Evolutionary conservation across 2,113 vertebrate species (phyloP), one percentile per base, ranked within the genome.

Genomic region (Alethe diademata): DNA sequence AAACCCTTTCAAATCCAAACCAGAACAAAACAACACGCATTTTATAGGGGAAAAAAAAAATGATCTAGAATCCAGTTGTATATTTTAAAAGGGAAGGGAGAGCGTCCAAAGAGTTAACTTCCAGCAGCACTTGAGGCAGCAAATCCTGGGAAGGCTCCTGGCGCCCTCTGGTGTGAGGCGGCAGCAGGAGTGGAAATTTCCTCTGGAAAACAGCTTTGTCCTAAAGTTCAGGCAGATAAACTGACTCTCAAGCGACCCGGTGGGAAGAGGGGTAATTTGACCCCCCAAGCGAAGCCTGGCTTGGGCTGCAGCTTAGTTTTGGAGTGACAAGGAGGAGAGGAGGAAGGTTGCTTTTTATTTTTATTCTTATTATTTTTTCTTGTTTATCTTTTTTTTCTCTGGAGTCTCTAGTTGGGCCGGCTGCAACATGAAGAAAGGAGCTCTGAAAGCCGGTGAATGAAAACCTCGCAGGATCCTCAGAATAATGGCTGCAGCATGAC

Each of bases 161-260:
- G 87, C 93, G 94, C 97, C 94, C 96, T 94, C 97, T 97, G 66
- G 29, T 92, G 96, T 35, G 76, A 66, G 70, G 79, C 45, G 4
- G 58, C 53, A 64, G 43, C 76, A 84, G 40, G 2, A 95, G 82
- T 88, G 93, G 92, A 95, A 96, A 97, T 97, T 96, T 95, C 95
- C 86, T 95, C 40, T 86, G 50, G 69, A 78, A 85, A 91, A 5
- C 45, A 71, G 81, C 86, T 94, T 96, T 90, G 91, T 93, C 76
- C 35, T 36, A 1, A 93, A 86, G 42, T 87, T 71, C 76, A 54
- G 82, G 7, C 53, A 33, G 40, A 81, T 57, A 38, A 92, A 88
- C 62, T 22, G 35, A 78, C 22, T 35, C 45, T 35, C 7, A 14
- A 75, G 61, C 16, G n/a, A 42, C 31, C 62, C 28, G 16, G 19